A percentile compares a stretch with the other conserved stretches of the same genome.
Evolutionary conservation across 2,113 vertebrate species (phyloP).

Genomic region (Leuciscus idus): DNA sequence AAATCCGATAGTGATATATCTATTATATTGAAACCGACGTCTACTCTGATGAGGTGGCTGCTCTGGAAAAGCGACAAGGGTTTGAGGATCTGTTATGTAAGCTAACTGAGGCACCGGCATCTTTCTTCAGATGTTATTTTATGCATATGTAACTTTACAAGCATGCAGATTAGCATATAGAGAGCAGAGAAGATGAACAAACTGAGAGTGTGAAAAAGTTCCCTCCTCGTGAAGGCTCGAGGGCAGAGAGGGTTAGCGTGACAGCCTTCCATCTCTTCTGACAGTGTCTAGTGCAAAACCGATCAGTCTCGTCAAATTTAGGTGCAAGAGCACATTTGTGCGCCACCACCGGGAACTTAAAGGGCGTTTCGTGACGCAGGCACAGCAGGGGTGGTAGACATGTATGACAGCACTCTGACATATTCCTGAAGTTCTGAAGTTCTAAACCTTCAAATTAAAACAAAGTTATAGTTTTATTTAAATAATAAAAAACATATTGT

Average conservation of each 20-base stretch:
- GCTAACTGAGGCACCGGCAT: background rate
- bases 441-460: background rate
- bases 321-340: conserved; percentile 5
- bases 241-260: conserved; percentile 24
- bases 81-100: background rate
- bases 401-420: background rate
- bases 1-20: no score
- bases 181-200: conserved; percentile 41
- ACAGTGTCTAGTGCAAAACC: background rate
- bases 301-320: conserved; percentile 33
- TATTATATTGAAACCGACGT: background rate
- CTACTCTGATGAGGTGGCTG: background rate
- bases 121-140: conserved; percentile 41
- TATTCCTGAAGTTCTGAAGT: background rate
- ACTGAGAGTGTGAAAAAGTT: background rate
- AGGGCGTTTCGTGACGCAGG: background rate
- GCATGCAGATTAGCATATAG: conserved; percentile 41
- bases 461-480: background rate
- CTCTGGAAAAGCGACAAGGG: background rate
- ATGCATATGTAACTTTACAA: conserved; percentile 36
- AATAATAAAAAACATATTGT: background rate
- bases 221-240: background rate
- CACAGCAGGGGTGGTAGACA: conserved; percentile 3
- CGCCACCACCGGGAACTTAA: background rate
- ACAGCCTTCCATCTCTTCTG: conserved; percentile 2